phyloP scores from a whole-genome alignment of 2,113 vertebrate genomes.

The Rhizomys pruinosus region DNA sequence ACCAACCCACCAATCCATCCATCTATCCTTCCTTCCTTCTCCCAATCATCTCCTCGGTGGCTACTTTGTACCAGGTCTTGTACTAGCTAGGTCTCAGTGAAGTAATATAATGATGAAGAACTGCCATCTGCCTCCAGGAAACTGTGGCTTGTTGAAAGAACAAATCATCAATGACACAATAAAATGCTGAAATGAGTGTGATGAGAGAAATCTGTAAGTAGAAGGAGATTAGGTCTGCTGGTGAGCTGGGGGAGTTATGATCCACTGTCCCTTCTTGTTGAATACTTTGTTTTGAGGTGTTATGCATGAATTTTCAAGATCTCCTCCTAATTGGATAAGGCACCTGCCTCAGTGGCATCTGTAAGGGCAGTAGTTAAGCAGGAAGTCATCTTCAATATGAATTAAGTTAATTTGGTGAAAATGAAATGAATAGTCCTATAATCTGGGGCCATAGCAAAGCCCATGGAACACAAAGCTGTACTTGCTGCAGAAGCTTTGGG shows the following conservation, averaged over 20 bases:
- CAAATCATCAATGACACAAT: not conserved
- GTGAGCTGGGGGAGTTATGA: not conserved
- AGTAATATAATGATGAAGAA: not conserved
- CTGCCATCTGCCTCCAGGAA: constrained; percentile 13
- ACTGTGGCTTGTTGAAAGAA: not conserved
- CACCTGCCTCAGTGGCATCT: constrained; percentile 87
- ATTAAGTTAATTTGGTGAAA: constrained; percentile 84
- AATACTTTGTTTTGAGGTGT: constrained; percentile 50
- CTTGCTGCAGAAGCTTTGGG: constrained; percentile 42
- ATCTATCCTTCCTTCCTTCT: not conserved
- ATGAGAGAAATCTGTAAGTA: not conserved
- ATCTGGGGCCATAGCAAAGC: constrained; percentile 72
- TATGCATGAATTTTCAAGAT: constrained; percentile 70
- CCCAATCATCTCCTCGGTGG: not conserved
- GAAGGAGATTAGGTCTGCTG: not conserved
- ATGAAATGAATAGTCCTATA: constrained; percentile 77
- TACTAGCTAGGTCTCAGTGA: not conserved
- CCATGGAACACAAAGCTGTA: not conserved
- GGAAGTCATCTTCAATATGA: constrained; percentile 83
- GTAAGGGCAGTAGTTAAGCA: constrained; percentile 82
- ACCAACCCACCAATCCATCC: no score
- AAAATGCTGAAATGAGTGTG: not conserved
- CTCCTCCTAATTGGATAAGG: constrained; percentile 83
- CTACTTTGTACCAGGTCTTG: not conserved
- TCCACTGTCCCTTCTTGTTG: constrained; percentile 4